These are phyloP conservation scores for Lycorma delicatula DNA, from an alignment of 1,140 invertebrate species.

Conservation along the genomic window DNA sequence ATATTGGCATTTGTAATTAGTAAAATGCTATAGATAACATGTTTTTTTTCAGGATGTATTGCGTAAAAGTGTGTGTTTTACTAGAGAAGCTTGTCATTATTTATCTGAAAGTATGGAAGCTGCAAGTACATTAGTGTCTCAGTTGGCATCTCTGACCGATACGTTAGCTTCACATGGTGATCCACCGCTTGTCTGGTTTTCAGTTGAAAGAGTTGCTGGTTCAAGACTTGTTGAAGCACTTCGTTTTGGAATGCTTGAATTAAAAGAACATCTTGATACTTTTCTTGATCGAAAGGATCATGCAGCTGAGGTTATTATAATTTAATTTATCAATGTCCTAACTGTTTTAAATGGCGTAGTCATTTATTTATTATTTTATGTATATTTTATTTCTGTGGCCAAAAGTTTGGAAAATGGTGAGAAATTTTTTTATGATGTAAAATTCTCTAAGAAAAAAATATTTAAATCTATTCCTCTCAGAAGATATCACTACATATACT, in stretches of 20 bases:
- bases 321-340: slow-evolving; percentile 5
- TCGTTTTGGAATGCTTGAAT: slow-evolving; percentile 82
- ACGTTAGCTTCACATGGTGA: slow-evolving; percentile 50
- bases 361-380: background rate
- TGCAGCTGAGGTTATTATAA: slow-evolving; percentile 63
- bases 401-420: no score
- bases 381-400: background rate
- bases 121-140: slow-evolving; percentile 32
- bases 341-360: background rate
- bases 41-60: slow-evolving; percentile 47
- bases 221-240: slow-evolving; percentile 65
- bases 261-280: slow-evolving; percentile 91
- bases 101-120: slow-evolving; percentile 32
- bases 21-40: no score
- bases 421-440: no score
- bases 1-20: no score
- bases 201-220: slow-evolving; percentile 45
- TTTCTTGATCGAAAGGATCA: slow-evolving; percentile 88
- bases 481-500: no score
- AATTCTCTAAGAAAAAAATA: no score
- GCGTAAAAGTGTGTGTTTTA: slow-evolving; percentile 45
- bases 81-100: slow-evolving; percentile 43
- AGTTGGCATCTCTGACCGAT: slow-evolving; percentile 54
- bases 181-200: slow-evolving; percentile 66
- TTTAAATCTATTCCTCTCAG: no score